Evolutionary conservation across 2,888 invertebrate genomes (phyloP).

Genomic region (Thumatha senex): DNA sequence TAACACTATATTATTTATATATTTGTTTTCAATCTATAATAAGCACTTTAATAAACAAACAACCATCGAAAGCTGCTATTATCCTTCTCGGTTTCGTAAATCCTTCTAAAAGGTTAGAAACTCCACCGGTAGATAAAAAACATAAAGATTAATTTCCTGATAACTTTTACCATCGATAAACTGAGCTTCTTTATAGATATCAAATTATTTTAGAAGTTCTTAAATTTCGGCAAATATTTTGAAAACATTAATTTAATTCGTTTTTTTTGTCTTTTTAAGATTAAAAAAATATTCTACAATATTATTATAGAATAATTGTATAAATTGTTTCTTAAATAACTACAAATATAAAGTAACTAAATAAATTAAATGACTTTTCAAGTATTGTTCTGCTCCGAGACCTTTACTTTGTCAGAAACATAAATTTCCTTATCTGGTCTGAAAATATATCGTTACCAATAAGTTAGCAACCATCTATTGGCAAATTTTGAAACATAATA

Average conservation of each 20-base stretch:
- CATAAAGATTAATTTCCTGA: constrained; percentile 62
- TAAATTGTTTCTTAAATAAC: no score
- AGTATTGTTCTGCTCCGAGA: constrained; percentile 17
- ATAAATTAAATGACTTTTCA: no score
- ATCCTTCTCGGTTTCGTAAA: constrained; percentile 22
- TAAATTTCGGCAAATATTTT: constrained; percentile 49
- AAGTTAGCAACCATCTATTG: background rate
- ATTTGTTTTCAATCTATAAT: no score
- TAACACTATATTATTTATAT: no score
- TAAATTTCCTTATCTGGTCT: constrained; percentile 23
- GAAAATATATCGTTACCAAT: constrained; percentile 6
- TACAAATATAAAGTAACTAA: no score
- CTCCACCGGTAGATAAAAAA: constrained; percentile 48
- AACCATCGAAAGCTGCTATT: constrained; percentile 26
- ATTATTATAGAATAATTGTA: no score
- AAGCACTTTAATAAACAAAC: constrained; percentile 19
- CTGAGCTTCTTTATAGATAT: constrained; percentile 66
- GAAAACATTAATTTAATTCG: constrained; percentile 66
- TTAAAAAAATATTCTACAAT: no score
- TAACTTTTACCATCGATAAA: constrained; percentile 64
- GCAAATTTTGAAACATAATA: no score
- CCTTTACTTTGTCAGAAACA: constrained; percentile 18
- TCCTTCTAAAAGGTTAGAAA: constrained; percentile 28
- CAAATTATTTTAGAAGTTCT: constrained; percentile 69
- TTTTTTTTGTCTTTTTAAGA: no score